Evolutionary conservation across 2,113 vertebrate species (phyloP), one percentile per base, ranked within the genome.

Genomic region (Struthidea cinerea): DNA sequence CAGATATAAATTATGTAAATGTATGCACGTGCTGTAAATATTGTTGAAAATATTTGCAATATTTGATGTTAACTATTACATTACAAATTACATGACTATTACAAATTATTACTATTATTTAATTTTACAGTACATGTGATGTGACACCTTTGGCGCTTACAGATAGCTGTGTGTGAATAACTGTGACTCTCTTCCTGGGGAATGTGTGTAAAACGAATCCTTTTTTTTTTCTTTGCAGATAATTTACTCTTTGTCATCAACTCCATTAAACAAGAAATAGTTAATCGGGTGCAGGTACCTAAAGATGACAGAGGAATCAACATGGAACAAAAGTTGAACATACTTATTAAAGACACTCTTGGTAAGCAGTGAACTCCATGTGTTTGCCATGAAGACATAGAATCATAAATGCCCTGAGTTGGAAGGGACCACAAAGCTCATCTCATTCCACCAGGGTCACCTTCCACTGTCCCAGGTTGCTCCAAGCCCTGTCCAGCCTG

Each of bases 241-340:
- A 99, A 98, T 74, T 98, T 99, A 96, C 98, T 99, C 83, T 99
- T 99, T 98, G 99, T 99, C 97, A 99, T 99, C 97, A 99, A 99
- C 84, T 98, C 99, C 94, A 99, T 99, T 97, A 99, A 99, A 97
- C 99, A 99, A 97, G 99, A 99, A 97, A 99, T 99, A 76, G 99
- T 99, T 96, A 98, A 95, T 86, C 98, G 98, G 93, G 99, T 99
- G n/a, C 99, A 99, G 96, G 98, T 98, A 97, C 98, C 98, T 81
- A 98, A 98, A 89, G 98, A 98, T 77, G 99, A 94, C 52, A 98
- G 98, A 96, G 98, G 93, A 98, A 97, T 97, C 95, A 98, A 98
- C 98, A 99, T 99, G 99, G 98, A 98, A 4, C 99, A 99, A 79
- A 99, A 99, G 93, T 96, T 99, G 96, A 99, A 99, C 86, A 93